Percentiles rank a stretch among this genome's conserved stretches.
These are phyloP conservation scores for Rhynchophorus ferrugineus DNA, from an alignment of 1,140 invertebrate species.

Conservation along the genomic window DNA sequence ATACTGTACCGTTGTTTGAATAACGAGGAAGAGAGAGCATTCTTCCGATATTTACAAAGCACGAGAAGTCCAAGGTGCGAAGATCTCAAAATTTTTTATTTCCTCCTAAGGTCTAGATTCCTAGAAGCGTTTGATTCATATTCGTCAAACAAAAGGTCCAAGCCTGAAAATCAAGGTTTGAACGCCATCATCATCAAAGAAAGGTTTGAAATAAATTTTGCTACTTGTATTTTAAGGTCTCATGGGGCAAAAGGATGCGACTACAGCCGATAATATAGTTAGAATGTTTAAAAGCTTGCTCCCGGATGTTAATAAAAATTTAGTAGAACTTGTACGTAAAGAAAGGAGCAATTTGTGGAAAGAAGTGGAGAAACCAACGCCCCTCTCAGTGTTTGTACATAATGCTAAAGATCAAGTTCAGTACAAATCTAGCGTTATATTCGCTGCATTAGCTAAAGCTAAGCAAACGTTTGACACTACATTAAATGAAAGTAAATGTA, in stretches of 20 bases:
- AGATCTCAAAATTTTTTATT: slow-evolving; percentile 35
- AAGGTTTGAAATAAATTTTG: neutral
- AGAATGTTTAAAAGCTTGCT: slow-evolving; percentile 27
- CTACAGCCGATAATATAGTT: slow-evolving; percentile 25
- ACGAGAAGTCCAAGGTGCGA: slow-evolving; percentile 17
- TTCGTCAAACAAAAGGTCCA: slow-evolving; percentile 4
- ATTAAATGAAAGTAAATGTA: slow-evolving; percentile 5
- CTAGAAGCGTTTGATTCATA: slow-evolving; percentile 34
- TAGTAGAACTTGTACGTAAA: slow-evolving; percentile 28
- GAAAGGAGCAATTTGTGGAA: slow-evolving; percentile 27
- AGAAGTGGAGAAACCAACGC: slow-evolving; percentile 27
- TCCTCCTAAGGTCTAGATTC: slow-evolving; percentile 30
- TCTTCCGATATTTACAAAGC: slow-evolving; percentile 32
- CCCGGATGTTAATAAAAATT: slow-evolving; percentile 27
- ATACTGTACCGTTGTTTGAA: slow-evolving; percentile 27
- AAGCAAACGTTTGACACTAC: slow-evolving; percentile 30
- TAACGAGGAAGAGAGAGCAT: slow-evolving; percentile 28
- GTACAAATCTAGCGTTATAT: slow-evolving; percentile 36
- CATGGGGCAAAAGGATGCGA: slow-evolving; percentile 23
- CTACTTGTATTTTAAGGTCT: slow-evolving; percentile 9
- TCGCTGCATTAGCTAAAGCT: slow-evolving; percentile 30
- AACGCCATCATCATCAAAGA: neutral
- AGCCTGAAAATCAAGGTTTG: slow-evolving; percentile 21
- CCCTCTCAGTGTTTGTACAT: slow-evolving; percentile 36
- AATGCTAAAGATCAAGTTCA: slow-evolving; percentile 28